Evolutionary conservation across 2,888 invertebrate genomes (phyloP), one percentile per base, ranked within the genome.

Genomic region (Antheraea assamensis): DNA sequence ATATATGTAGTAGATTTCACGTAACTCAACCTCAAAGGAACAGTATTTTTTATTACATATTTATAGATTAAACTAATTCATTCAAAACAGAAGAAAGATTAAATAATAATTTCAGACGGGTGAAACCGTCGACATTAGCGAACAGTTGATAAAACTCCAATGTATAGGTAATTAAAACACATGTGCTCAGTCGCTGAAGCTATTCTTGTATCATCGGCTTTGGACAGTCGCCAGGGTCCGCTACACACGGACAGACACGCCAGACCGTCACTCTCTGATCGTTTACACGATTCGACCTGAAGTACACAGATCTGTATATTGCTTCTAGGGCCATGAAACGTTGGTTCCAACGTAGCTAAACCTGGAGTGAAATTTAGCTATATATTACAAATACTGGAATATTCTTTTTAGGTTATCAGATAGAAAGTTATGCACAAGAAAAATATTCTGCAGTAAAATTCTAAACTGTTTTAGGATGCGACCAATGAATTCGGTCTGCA

Each of bases 141-240:
- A 87, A 83, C 77, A 80, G 78, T 81, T 79, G 78, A 82, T 80
- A 83, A 81, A 82, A 84, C 79, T 80, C 76, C 74, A 83, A 80
- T 82, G 83, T 82, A 83, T 80, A 83, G 81, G 80, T 82, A 83
- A 86, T 88, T 85, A 88, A 89, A 85, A 82, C 81, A 80, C 81
- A 83, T 82, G 82, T 82, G 78, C 83, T 85, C 80, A 86, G 90
- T 89, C 87, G 85, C 87, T 82, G 77, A 30, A 75, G 81, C 83
- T 90, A 90, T 90, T 90, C 88, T 83, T 83, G 88, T 78, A 77
- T 76, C 76, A 74, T 61, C 75, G 73, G 70, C 75, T 80, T 86
- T 90, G 90, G 90, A 83, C 74, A 61, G 30, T 2, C 68, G 90
- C 90, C 90, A 90, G 87, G 74, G 78, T 76, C 30, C 71, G 21